Evolutionary conservation across 2,113 vertebrate species (phyloP).

Genomic region (Electrona antarctica): DNA sequence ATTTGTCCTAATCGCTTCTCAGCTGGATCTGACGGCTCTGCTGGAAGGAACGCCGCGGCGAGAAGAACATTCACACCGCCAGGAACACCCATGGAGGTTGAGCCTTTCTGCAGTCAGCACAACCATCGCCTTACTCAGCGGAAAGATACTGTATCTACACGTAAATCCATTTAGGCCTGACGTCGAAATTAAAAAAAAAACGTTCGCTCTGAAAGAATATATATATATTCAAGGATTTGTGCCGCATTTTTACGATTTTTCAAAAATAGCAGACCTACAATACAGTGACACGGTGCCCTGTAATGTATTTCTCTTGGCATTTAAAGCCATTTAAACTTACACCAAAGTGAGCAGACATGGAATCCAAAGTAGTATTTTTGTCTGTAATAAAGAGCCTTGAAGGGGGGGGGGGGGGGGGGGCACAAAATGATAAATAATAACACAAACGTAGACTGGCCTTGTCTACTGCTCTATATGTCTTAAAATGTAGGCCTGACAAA

Average conservation of each 20-base stretch:
- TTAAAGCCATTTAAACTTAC: constrained; percentile 57
- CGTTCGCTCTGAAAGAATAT: too few relatives aligned
- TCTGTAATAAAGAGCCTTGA: constrained; percentile 16
- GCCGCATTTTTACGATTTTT: too few relatives aligned
- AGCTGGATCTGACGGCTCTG: constrained; percentile 48
- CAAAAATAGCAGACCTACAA: constrained; percentile 9
- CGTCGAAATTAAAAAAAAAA: neutral
- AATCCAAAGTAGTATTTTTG: constrained; percentile 5
- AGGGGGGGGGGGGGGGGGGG: neutral
- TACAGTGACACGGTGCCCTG: constrained; percentile 43
- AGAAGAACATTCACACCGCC: constrained; percentile 62
- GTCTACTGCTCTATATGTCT: too few relatives aligned
- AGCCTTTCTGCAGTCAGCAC: constrained; percentile 11
- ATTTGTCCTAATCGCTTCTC: constrained; percentile 67
- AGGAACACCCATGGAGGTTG: constrained; percentile 31
- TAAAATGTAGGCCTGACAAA: too few relatives aligned
- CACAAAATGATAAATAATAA: neutral
- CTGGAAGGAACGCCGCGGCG: constrained; percentile 62
- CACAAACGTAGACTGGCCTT: neutral
- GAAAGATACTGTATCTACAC: neutral
- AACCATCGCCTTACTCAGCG: neutral
- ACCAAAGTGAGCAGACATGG: constrained; percentile 34
- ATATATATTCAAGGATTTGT: too few relatives aligned
- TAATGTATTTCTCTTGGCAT: constrained; percentile 52
- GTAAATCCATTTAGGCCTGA: too few relatives aligned